Evolutionary conservation across 2,113 vertebrate species (phyloP), one percentile per base, ranked within the genome.

Genomic region (Macquaria ambigua): DNA sequence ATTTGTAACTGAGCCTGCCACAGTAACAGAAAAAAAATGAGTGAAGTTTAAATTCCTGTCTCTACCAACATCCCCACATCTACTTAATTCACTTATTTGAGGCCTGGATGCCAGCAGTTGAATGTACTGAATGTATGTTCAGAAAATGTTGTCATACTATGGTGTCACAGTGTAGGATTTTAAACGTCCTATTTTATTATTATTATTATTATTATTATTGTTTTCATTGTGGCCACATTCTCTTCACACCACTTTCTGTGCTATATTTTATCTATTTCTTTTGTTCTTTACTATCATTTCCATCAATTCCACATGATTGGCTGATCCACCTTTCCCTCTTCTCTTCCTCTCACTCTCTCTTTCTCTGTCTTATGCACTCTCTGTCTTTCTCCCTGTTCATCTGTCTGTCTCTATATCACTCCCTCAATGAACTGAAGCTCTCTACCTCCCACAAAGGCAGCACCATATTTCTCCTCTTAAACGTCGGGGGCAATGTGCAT

Each of bases 391-490:
- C 77, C 80, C 87, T 87, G 85, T 93, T 91, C 85, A 90, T 94
- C 91, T 90, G 78, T 91, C 83, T 67, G 87, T 92, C 93, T 93
- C 90, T 93, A 89, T 93, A 92, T 93, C 89, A 90, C 86, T 92
- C 89, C 74, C 74, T 94, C 91, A 91, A 94, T 95, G 94, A 95
- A 95, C 90, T 95, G 87, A 88, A 84, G 85, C 90, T 89, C 93
- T 93, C 89, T 92, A 91, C 91, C 93, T 92, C 93, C 93, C 94
- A 93, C 93, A 94, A 93, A 94, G 92, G 93, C 93, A 84, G 61
- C 87, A 92, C 93, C 93, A 90, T 95, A 94, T 95, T 95, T 94
- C 92, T 94, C 83, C 90, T 91, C 92, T 93, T 93, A 92, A 93
- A 93, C 89, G 81, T 86, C n/a, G 75, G 86, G 66, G 83, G 86